Evolutionary conservation across 2,113 vertebrate species (phyloP).

Genomic region (Cryptotis parvus): DNA sequence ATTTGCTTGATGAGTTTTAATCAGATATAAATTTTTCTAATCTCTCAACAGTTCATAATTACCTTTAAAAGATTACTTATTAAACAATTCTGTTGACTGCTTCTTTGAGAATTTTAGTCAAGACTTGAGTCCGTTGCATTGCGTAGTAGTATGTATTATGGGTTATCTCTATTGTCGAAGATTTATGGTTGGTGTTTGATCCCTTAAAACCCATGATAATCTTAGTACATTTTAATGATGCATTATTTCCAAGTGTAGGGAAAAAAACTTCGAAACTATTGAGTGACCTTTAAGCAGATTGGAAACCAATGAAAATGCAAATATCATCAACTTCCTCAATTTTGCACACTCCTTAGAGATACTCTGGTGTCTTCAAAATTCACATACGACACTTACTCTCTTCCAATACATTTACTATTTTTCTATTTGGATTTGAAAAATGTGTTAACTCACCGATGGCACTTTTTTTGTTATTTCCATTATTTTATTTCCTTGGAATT

Average conservation of each 20-base stretch:
- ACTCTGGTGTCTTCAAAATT: slow-evolving; percentile 15
- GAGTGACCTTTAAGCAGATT: slow-evolving; percentile 16
- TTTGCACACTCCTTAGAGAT: background rate
- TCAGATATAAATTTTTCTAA: background rate
- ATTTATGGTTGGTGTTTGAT: background rate
- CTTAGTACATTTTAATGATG: slow-evolving; percentile 4
- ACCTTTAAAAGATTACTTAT: background rate
- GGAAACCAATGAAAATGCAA: slow-evolving; percentile 70
- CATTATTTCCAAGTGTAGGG: slow-evolving; percentile 49
- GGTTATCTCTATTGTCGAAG: background rate
- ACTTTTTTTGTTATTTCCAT: background rate
- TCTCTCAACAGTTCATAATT: background rate
- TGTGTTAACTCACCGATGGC: background rate
- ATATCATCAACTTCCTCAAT: slow-evolving; percentile 46
- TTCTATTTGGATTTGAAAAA: slow-evolving; percentile 21
- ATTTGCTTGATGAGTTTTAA: background rate
- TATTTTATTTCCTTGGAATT: background rate
- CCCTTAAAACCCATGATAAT: slow-evolving; percentile 17
- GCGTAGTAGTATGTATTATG: background rate
- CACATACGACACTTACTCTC: background rate
- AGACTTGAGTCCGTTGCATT: background rate
- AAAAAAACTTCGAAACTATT: slow-evolving; percentile 22
- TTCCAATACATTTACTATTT: background rate
- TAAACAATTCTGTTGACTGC: background rate
- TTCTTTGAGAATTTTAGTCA: background rate